These are phyloP conservation scores for Calonectris borealis DNA, from an alignment of 2,113 vertebrate genomes.

Conservation along the genomic window DNA sequence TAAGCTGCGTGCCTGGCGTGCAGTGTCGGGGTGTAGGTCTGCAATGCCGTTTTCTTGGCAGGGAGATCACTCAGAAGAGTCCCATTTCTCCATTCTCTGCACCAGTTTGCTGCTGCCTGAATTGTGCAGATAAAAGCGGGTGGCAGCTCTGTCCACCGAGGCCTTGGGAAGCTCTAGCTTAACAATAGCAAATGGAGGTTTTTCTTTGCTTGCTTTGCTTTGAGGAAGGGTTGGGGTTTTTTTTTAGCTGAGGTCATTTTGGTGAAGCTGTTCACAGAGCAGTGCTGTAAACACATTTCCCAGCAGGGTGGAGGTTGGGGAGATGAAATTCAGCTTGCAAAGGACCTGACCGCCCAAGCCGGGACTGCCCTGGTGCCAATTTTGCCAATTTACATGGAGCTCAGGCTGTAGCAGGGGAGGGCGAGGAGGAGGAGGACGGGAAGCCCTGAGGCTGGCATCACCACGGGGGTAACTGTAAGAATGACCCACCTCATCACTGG, in stretches of 20 bases:
- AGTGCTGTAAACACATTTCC: not conserved
- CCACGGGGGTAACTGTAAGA: not conserved
- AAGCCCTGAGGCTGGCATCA: not conserved
- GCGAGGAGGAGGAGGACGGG: not conserved
- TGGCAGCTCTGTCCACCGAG: accelerated
- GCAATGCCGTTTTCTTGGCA: not conserved
- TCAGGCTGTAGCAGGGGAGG: not conserved
- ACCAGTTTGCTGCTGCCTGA: not conserved
- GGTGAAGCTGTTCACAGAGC: not conserved
- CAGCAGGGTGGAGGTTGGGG: not conserved
- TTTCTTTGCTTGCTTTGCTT: not conserved
- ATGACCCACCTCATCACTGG: not conserved
- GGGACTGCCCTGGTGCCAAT: not conserved
- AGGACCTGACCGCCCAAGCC: not conserved
- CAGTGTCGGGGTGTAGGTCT: not conserved
- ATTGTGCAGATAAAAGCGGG: not conserved
- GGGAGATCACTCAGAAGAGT: not conserved
- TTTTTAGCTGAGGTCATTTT: not conserved
- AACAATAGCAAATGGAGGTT: not conserved
- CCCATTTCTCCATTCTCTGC: not conserved
- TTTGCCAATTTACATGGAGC: not conserved
- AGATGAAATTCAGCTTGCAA: not conserved
- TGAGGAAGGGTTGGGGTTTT: not conserved
- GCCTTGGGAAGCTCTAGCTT: not conserved
- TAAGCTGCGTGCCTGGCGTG: no score